phyloP scores from a whole-genome alignment of 2,888 invertebrate genomes.

The Heliconius charithonia region DNA sequence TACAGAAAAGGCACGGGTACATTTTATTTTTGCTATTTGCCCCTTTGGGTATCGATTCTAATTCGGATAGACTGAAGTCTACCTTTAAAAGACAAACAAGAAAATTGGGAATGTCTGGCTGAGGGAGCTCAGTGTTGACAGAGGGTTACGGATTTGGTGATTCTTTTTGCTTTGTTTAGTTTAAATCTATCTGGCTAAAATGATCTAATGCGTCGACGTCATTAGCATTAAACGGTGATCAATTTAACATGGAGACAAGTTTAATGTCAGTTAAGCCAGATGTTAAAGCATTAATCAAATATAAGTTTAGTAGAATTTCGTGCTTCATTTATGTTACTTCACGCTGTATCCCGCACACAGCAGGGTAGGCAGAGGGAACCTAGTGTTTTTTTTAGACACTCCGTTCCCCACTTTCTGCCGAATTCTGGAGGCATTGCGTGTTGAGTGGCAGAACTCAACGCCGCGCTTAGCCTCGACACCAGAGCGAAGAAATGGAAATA shows the following conservation, averaged over 20 bases:
- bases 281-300: too few relatives aligned
- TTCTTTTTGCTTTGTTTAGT: not conserved
- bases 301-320: too few relatives aligned
- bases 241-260: not conserved
- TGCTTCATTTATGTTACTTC: too few relatives aligned
- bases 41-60: constrained; percentile 21
- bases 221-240: not conserved
- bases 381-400: too few relatives aligned
- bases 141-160: not conserved
- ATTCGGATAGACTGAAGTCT: constrained; percentile 18
- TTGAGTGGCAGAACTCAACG: too few relatives aligned
- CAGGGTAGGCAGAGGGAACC: too few relatives aligned
- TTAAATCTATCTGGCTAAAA: not conserved
- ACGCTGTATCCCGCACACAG: too few relatives aligned
- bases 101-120: constrained; percentile 17
- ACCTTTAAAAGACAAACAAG: constrained; percentile 17
- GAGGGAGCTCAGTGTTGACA: not conserved
- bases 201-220: not conserved
- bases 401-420: too few relatives aligned
- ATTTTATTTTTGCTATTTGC: constrained; percentile 24
- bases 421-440: too few relatives aligned
- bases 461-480: too few relatives aligned
- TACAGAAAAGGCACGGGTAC: constrained; percentile 14
- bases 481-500: too few relatives aligned
- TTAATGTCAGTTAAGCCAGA: not conserved